Percentiles rank a stretch among this genome's conserved stretches.
Conservation (phyloP, 2,888 invertebrate species). For the Cecidostiba fungosa region DNA sequence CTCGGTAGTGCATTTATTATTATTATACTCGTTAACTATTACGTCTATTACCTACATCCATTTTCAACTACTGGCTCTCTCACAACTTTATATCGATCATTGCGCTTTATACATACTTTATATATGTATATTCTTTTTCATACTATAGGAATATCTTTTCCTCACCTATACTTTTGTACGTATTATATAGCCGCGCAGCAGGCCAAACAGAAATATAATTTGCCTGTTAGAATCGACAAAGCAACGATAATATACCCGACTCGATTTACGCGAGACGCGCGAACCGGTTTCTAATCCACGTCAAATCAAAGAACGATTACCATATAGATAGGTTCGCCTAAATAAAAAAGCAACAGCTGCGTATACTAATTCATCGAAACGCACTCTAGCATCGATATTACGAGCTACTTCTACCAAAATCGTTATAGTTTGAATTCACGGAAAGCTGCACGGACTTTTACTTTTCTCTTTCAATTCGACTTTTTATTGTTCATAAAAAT, state of each 20-base stretch:
- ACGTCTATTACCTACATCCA: slow-evolving; percentile 10
- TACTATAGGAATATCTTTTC: too few relatives aligned
- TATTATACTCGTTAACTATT: not conserved
- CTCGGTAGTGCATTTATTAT: slow-evolving; percentile 11
- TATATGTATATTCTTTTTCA: too few relatives aligned
- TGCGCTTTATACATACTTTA: too few relatives aligned
- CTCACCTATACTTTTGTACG: too few relatives aligned
- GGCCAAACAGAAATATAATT: not conserved
- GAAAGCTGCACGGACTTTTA: not conserved
- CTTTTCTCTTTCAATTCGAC: not conserved
- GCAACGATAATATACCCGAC: too few relatives aligned
- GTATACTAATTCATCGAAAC: too few relatives aligned
- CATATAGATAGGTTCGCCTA: slow-evolving; percentile 10
- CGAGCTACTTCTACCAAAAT: too few relatives aligned
- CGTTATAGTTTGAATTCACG: not conserved
- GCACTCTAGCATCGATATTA: too few relatives aligned
- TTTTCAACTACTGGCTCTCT: not conserved
- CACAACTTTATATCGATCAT: too few relatives aligned
- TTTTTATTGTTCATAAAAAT: not conserved
- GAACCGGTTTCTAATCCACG: not conserved
- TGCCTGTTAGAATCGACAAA: not conserved
- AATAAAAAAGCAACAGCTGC: not conserved
- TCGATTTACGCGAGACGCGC: not conserved
- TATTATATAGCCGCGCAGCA: too few relatives aligned
- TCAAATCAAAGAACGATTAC: not conserved